A percentile compares a stretch with the other conserved stretches of the same genome.
These are phyloP conservation scores for Sepiola atlantica DNA, from an alignment of 2,888 invertebrate species.

Conservation along the genomic window DNA sequence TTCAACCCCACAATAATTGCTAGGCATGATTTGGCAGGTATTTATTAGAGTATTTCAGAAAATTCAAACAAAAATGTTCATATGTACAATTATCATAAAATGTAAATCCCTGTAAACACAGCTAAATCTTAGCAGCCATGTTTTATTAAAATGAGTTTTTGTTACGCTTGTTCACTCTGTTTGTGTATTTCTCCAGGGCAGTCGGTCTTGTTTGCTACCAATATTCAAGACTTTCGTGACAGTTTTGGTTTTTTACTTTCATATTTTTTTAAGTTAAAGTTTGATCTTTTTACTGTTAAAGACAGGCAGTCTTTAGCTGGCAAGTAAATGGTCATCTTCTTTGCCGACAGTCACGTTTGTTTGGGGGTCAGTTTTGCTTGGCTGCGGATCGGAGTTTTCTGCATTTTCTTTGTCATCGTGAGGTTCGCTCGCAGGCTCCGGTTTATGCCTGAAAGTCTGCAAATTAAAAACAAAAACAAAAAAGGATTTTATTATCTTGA, in stretches of 20 bases:
- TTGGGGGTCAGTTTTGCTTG: not conserved
- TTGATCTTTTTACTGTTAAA: not conserved
- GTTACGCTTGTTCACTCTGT: not conserved
- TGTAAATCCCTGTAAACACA: not conserved
- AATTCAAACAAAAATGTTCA: not conserved
- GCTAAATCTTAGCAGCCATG: not conserved
- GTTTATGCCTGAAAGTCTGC: not conserved
- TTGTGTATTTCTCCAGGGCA: not conserved
- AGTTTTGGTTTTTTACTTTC: not conserved
- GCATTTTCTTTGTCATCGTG: not conserved
- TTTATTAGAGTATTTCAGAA: not conserved
- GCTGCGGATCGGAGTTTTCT: not conserved
- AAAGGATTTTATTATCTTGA: no score
- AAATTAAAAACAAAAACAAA: not conserved
- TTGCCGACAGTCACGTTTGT: not conserved
- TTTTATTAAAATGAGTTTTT: not conserved
- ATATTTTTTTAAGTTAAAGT: not conserved
- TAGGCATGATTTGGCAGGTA: no score
- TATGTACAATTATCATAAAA: not conserved
- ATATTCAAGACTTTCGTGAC: not conserved
- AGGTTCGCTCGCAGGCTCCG: not conserved
- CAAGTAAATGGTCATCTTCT: constrained; percentile 32
- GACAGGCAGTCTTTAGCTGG: not conserved
- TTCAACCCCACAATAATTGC: no score
- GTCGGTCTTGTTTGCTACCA: not conserved